Base-by-base conservation (phyloP, 1,140 invertebrate genomes). In the Anthonomus grandis region DNA sequence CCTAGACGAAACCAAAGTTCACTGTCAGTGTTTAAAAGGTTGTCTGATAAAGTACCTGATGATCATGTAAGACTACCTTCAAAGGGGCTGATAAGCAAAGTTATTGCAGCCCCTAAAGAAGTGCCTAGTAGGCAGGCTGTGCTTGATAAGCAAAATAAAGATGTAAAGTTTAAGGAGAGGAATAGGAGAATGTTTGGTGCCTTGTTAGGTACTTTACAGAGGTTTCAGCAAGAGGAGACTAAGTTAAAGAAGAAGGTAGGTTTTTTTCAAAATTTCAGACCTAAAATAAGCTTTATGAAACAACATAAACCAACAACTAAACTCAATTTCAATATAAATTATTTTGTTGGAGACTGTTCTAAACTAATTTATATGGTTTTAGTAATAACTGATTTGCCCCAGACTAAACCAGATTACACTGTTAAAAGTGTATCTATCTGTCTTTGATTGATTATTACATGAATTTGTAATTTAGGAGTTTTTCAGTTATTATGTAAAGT, bases 171-270 rank as follows among this genome's bases (percentile, higher is more conserved):
- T 47, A 82, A 86, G 62, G 91, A 86, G 19, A 83, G 93, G 59
- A 96, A 96, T 76, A 82, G 88, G 58, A 81, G 95, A 59, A 97
- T 98, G 89, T 97, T 98, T 80, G 93, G 95, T 19, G 90, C 91
- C 22, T 77, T 98, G 27, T 74, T 98, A 25, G 95, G 95, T 3
- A 97, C 95, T 36, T 75, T 98, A 59, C 91, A 96, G 68, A 94
- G 93, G 72, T 98, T 98, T 73, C 87, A 93, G 68, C 89, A 93
- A 71, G 95, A 98, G 73, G 93, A 97, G 76, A 92, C 90, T 47
- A 87, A 87, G 59, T 75, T 93, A 52, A 91, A 93, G 74, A 83
- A 82, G 69, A 87, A 84, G 70, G 86, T 71, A 46, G 47, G 59
- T 66, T 37, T 52, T 22, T 44, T 9, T 21, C 34, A 8, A n/a